These are phyloP conservation scores for Drosophila repletoides DNA, from an alignment of 1,140 invertebrate genomes.

Conservation along the genomic window DNA sequence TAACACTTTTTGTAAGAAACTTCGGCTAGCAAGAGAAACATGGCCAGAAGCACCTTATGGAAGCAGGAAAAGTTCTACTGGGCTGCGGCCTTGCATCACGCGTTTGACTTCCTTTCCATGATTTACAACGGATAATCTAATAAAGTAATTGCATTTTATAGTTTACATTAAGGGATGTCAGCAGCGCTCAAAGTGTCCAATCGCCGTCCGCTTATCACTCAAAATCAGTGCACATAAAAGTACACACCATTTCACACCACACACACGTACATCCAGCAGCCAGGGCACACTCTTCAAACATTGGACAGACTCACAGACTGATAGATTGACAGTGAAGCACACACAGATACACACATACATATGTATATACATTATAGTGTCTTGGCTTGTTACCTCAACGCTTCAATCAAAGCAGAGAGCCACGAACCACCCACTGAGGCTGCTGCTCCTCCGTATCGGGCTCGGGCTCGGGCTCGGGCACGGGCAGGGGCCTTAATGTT, in stretches of 20 bases:
- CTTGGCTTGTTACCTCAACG: constrained; percentile 20
- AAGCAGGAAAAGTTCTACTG: no score
- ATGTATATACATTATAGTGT: constrained; percentile 7
- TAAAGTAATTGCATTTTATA: constrained; percentile 41
- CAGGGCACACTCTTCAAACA: constrained; percentile 26
- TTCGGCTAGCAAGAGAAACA: no score
- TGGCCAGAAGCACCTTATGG: no score
- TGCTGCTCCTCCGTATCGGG: not conserved
- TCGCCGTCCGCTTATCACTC: constrained; percentile 31
- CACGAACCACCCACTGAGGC: not conserved
- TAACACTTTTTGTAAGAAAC: no score
- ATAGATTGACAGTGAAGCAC: constrained; percentile 14
- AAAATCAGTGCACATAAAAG: constrained; percentile 25
- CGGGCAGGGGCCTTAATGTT: constrained; percentile 52
- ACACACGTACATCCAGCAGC: not conserved
- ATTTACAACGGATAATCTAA: constrained; percentile 13
- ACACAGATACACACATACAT: constrained; percentile 13
- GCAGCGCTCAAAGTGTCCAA: constrained; percentile 22
- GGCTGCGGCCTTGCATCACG: no score
- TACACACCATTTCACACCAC: constrained; percentile 10
- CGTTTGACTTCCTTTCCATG: not conserved
- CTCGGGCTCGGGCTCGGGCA: not conserved
- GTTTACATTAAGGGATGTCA: constrained; percentile 13
- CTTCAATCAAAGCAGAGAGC: constrained; percentile 30
- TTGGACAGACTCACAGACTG: constrained; percentile 22